Evolutionary conservation across 2,113 vertebrate species (phyloP), one percentile per base, ranked within the genome.

Genomic region (Dryoscopus gambensis): DNA sequence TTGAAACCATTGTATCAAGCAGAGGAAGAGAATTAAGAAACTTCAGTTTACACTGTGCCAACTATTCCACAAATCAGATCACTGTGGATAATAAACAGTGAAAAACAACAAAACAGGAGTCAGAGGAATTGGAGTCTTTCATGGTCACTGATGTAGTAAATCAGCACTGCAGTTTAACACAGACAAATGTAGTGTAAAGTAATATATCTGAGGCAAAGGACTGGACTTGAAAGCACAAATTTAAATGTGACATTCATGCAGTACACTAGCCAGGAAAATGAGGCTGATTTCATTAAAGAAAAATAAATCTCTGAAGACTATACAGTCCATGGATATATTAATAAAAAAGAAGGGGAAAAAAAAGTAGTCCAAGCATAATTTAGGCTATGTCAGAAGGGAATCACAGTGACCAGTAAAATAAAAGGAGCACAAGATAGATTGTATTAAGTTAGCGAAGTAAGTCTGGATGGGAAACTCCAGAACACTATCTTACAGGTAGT

Each of bases 241-340:
- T 95, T 93, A 92, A 95, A 95, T 85, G 89, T 74, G 74, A 89
- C 93, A 87, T 94, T 94, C 69, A 63, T 63, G 37, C 46, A 69
- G 24, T 73, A 35, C 39, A 11, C 75, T 50, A 75, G 82, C 85
- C 91, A 95, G 77, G 78, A 92, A 84, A 94, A 84, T 73, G 24
- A 94, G 73, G 73, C 53, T 90, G 75, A 85, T 95, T 96, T 92
- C 69, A 95, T 87, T 95, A 90, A 84, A 87, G 90, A 86, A 87
- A 92, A 96, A 92, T 71, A 96, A 90, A 92, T 88, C 89, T 89
- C 84, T 65, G 24, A 91, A 90, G 77, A 78, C 42, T 37, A 39
- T 84, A 42, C 25, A 50, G n/a, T 52, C 37, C 14, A 37, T 55
- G 33, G 42, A 65, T 27, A 28, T 19, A 68, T 71, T 95, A 88